These are phyloP conservation scores for Dermochelys coriacea DNA, from an alignment of 2,797 vertebrate genomes.

Conservation along the genomic window DNA sequence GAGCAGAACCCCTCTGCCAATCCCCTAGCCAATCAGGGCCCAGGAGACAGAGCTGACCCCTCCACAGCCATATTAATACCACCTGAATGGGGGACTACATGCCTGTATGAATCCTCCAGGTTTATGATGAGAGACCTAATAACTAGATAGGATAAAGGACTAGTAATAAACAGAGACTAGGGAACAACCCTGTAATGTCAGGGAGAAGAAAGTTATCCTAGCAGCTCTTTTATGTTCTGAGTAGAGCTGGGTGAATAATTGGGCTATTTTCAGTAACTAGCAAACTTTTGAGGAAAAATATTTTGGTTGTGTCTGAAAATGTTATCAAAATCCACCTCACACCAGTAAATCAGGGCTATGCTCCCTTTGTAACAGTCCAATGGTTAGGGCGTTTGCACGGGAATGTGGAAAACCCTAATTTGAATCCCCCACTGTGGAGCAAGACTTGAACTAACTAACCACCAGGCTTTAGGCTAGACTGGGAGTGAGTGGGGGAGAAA, in stretches of 20 bases:
- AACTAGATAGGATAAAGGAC: accelerated
- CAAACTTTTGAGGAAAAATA: not conserved
- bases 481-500: not conserved
- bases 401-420: not conserved
- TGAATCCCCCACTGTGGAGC: not conserved
- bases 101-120: not conserved
- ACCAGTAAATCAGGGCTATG: not conserved
- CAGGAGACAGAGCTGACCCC: accelerated
- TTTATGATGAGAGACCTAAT: not conserved
- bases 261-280: not conserved
- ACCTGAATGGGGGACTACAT: not conserved
- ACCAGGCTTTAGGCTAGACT: not conserved
- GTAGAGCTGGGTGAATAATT: not conserved
- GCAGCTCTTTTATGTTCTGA: not conserved
- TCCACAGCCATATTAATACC: not conserved
- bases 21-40: not conserved
- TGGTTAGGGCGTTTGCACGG: not conserved
- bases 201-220: not conserved
- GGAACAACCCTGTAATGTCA: not conserved
- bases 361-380: not conserved
- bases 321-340: not conserved
- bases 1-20: not conserved
- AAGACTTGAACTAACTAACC: not conserved
- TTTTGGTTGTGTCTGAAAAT: not conserved
- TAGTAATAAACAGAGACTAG: not conserved